Base-by-base conservation (phyloP, 2,797 vertebrate genomes). In the Clarias platycephalus region DNA sequence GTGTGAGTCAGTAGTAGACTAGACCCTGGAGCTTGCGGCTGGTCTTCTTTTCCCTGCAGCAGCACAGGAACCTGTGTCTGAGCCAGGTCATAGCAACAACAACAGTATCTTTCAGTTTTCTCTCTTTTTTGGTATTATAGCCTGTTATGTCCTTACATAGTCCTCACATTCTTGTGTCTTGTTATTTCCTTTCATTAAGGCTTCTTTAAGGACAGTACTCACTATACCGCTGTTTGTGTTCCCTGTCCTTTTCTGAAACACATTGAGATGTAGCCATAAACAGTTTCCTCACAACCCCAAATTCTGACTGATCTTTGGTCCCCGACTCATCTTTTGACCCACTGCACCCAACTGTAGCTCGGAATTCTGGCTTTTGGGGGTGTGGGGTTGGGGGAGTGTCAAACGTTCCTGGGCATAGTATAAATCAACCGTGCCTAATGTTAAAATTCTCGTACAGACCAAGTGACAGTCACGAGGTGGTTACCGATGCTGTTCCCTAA, bases 51-150 rank as follows among this genome's bases (percentile, higher is more conserved):
- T 87, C 81, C 80, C 83, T 49, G 67, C 80, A 84, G 86, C 40
- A 49, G 44, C 10, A 83, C 74, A 84, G 84, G 84, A 87, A 78
- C 9, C 66, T 58, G 76, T 60, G 53, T 75, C 80, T 70, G 60
- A 83, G 85, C 82, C 86, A 86, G 85, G 79, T 86, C 86, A 84
- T 88, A 88, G 84, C 85, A 85, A 55, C 83, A 55, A 55, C 28
- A 37, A 77, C 13, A 28, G 28, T 75, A 28, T 55, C 1, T n/a
- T 53, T 64, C 68, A n/a, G 3, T 58, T 81, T 74, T 78, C 53
- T 58, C 72, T 31, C 18, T 60, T 58, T n/a, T 53, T 62, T 22
- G 22, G 20, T 58, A 5, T 15, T 70, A 26, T 15, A 31, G 40
- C 66, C 24, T n/a, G 37, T 22, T 6, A 28, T 76, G 22, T 49